Base-by-base conservation (phyloP, 92 coral and sea anemone genomes). In the Porites lobata region DNA sequence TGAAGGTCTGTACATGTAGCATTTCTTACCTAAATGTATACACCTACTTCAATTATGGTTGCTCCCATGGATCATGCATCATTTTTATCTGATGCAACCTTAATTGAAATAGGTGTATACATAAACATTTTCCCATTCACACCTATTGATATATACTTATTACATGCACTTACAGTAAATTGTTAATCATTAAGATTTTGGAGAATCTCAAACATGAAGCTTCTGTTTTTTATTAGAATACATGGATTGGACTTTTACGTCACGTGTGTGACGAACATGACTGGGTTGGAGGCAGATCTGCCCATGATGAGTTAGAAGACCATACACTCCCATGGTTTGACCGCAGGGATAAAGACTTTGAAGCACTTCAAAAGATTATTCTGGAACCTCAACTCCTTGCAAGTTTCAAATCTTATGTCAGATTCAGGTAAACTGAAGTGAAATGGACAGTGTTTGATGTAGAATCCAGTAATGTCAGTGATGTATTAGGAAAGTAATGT, bases 191-290 rank as follows among this genome's bases (percentile, higher is more conserved):
- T 26, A 26, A 26, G 29, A 26, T 26, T 26, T 26, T 26, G 29
- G 29, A 26, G 29, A 26, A 26, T 26, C 29, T 26, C 29, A 26
- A 26, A 26, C 29, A 26, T 26, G 29, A 26, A 15, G 65, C 57
- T 18, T 13, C 13, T 38, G 57, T 77, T 77, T 2, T 38, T 32
- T 24, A 18, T 77, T 77, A 83, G 87, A 50, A 71, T 50, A 83
- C 58, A 1, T 83, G 87, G 87, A 83, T 47, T 83, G 87, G 81
- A 57, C 7, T 77, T 7, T 47, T 77, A n/a, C 78, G 51, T 26
- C 66, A 77, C 12, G 81, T 77, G 6, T 57, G 81, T 57, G 68
- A 77, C 24, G 67, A 77, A 21, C 81, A 77, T 32, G 81, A 77
- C 15, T 59, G 69, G 81, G 14, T 9, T 77, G 81, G 81, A 17